Base-by-base conservation (phyloP, 2,888 invertebrate species). In the Spatulosminthurus flaviceps region DNA sequence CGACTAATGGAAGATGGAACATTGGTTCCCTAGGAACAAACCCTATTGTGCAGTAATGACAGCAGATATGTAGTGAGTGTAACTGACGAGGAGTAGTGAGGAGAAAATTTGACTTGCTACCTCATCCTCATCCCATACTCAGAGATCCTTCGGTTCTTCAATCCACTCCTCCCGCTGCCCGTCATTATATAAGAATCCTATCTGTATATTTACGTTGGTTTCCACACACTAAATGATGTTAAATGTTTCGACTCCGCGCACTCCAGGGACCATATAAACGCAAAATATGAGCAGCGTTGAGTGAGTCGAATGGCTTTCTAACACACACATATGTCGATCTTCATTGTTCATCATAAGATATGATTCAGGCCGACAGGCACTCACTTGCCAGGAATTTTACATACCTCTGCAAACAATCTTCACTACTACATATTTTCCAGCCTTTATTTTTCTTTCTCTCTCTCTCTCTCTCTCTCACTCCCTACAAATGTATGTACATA, bases 101-200 rank as follows among this genome's bases (percentile, higher is more conserved):
- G 34, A 34, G 34, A 34, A 34, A 34, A 34, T 34, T 34, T 34
- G 34, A 34, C 34, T 34, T 34, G 34, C 34, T 34, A 9, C 34
- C 34, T 34, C 34, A 9, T n/a, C 34, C 9, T 34, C 34, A 34
- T 34, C n/a, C n/a, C n/a, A n/a, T n/a, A n/a, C n/a, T 34, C 34
- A 9, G 9, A 34, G 34, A 34, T 34, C 34, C 34, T 4, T 34
- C 9, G 34, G 9, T 7, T 34, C 34, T 34, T 9, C 5, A 34
- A 7, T 64, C 0, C 21, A 64, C 1, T 16, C 21, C 64, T 60
- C 60, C 16, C 13, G 21, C 64, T 64, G 64, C 64, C 64, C 64
- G 19, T 2, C 64, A 70, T 70, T 70, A 70, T 70, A 41, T 29
- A 70, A 70, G 70, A 70, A 70, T 70, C 34, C 70, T 70, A 29